These are phyloP conservation scores for Mus musculus DNA, from an alignment of 2,113 vertebrate species.

Conservation along the genomic window GRCm39 chrX:105072001-105072500, in stretches of 20 bases:
- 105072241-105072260: slow-evolving; percentile 10
- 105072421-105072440: slow-evolving; percentile 11
- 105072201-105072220: slow-evolving; percentile 34
- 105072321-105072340: background rate
- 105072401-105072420: background rate
- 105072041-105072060: slow-evolving; percentile 60
- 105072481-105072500: slow-evolving; percentile 38
- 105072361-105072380: background rate
- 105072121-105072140: slow-evolving; percentile 37
- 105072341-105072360: background rate
- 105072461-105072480: slow-evolving; percentile 26
- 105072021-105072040: background rate
- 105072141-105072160: slow-evolving; percentile 29
- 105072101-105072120: slow-evolving; percentile 4
- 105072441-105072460: slow-evolving; percentile 18
- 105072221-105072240: background rate
- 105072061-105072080: background rate
- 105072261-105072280: slow-evolving; percentile 42
- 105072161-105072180: slow-evolving; percentile 41
- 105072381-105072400: slow-evolving; percentile 34
- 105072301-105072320: background rate
- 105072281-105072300: background rate
- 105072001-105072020: background rate
- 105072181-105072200: background rate
- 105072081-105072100: slow-evolving; percentile 33